Percentiles rank a stretch among this genome's conserved stretches.
Conservation (phyloP, 1,140 invertebrate genomes). For the Polypedilum vanderplanki region DNA sequence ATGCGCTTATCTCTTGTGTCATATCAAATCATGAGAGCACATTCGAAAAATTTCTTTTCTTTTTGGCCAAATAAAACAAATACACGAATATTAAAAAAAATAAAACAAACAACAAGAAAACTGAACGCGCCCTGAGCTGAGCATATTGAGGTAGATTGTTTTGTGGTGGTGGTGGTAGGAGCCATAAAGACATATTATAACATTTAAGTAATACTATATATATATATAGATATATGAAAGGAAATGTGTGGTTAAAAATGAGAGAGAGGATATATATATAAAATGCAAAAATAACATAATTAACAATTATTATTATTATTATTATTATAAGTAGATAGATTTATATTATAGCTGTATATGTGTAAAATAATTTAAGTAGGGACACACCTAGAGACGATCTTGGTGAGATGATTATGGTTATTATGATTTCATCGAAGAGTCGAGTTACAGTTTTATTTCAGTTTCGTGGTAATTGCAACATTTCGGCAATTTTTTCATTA, state of each 20-base stretch:
- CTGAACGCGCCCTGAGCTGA: constrained; percentile 27
- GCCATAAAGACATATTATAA: constrained; percentile 5
- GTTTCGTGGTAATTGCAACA: not conserved
- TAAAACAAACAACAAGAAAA: not conserved
- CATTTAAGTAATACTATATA: not conserved
- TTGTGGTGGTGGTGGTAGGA: not conserved
- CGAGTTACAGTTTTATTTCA: constrained; percentile 9
- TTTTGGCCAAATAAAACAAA: too few species aligned
- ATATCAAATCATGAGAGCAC: too few species aligned
- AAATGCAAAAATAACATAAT: constrained; percentile 15
- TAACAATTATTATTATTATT: constrained; percentile 19
- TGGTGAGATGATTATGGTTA: constrained; percentile 9
- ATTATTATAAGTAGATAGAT: constrained; percentile 2
- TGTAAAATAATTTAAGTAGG: constrained; percentile 1
- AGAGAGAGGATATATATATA: not conserved
- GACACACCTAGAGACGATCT: constrained; percentile 14
- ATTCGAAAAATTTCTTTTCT: too few species aligned
- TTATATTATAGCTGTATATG: not conserved
- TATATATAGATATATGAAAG: not conserved
- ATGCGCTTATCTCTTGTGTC: too few species aligned
- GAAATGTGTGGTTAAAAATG: constrained; percentile 18
- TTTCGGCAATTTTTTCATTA: constrained; percentile 19
- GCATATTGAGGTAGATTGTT: not conserved
- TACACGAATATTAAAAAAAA: too few species aligned
- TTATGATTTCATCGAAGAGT: constrained; percentile 9